Evolutionary conservation across 53 echinoderm and acorn worm species (phyloP).

Genomic region (Stichopus horrens): DNA sequence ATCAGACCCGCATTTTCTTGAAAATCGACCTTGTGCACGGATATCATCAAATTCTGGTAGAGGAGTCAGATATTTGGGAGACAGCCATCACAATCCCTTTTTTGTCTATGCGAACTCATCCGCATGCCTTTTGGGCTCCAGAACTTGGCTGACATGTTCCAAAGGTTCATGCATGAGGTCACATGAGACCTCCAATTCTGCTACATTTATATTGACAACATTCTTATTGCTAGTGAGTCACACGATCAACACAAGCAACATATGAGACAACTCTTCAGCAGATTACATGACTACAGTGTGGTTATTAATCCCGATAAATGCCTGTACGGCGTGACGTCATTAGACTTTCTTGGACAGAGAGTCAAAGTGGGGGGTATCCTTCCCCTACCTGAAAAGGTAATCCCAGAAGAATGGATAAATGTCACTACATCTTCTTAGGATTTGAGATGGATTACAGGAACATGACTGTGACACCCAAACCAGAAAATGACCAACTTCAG

Average conservation of each 20-base stretch:
- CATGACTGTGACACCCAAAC: too few species aligned
- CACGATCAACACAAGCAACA: conserved; percentile 18
- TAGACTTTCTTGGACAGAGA: conserved; percentile 36
- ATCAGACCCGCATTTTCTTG: conserved; percentile 45
- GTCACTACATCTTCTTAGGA: too few species aligned
- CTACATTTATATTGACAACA: conserved; percentile 55
- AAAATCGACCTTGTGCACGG: conserved; percentile 28
- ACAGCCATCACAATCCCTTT: conserved; percentile 37
- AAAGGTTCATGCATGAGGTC: conserved; percentile 45
- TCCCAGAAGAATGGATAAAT: too few species aligned
- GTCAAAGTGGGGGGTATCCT: conserved; percentile 8
- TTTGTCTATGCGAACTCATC: conserved; percentile 44
- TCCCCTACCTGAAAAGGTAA: conserved; percentile 29
- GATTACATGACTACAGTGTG: conserved; percentile 6
- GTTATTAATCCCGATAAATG: conserved; percentile 48
- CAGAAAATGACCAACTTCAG: too few species aligned
- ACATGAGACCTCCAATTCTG: too few species aligned
- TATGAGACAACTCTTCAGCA: conserved; percentile 17
- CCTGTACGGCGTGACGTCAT: conserved; percentile 17
- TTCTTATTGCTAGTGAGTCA: conserved; percentile 39
- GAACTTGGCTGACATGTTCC: conserved; percentile 46
- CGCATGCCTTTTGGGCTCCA: conserved; percentile 54
- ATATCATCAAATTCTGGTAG: conserved; percentile 40
- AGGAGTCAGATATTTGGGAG: not conserved
- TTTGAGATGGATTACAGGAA: too few species aligned